Conservation (phyloP, 2,888 invertebrate genomes). For the Agonopterix heracliana region DNA sequence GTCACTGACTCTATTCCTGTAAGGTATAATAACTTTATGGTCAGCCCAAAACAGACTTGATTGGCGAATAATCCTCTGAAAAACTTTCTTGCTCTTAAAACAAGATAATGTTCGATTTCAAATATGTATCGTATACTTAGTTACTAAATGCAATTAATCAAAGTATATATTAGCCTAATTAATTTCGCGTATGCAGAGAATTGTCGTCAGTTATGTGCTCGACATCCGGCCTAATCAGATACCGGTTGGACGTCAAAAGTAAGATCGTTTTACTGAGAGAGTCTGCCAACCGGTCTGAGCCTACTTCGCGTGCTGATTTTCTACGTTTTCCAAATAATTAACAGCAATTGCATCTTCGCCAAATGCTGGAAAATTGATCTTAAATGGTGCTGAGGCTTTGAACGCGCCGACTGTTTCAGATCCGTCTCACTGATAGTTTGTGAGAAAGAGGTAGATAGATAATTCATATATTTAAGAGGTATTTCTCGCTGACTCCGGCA, state of each 20-base stretch:
- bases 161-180: too few relatives aligned
- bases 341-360: slow-evolving; percentile 12
- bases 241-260: slow-evolving; percentile 18
- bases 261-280: slow-evolving; percentile 15
- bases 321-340: slow-evolving; percentile 20
- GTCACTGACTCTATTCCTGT: too few relatives aligned
- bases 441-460: too few relatives aligned
- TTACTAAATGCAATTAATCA: not conserved
- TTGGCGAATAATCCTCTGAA: too few relatives aligned
- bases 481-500: too few relatives aligned
- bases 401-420: not conserved
- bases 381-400: not conserved
- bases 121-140: too few relatives aligned
- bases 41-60: too few relatives aligned
- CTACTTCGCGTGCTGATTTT: slow-evolving; percentile 8
- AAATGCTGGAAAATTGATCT: not conserved
- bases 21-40: too few relatives aligned
- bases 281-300: slow-evolving; percentile 14
- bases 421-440: not conserved
- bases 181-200: not conserved
- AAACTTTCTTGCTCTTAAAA: too few relatives aligned
- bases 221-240: slow-evolving; percentile 1
- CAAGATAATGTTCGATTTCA: too few relatives aligned
- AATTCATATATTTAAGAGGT: too few relatives aligned
- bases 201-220: not conserved